Conservation (phyloP, 1,140 invertebrate species). For the Nylanderia fulva region DNA sequence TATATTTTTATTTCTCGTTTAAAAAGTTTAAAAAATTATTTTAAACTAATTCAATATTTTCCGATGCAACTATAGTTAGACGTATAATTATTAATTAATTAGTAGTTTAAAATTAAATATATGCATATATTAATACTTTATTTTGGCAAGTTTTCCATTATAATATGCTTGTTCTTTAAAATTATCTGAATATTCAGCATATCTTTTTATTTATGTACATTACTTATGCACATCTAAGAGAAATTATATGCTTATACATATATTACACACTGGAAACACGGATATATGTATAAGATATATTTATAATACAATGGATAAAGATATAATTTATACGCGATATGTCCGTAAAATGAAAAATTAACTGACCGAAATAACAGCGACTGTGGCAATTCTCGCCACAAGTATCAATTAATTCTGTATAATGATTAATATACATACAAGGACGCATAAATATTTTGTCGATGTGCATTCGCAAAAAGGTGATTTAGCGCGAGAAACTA, state of each 20-base stretch:
- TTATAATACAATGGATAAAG: no score
- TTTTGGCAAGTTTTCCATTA: neutral
- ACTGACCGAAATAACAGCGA: neutral
- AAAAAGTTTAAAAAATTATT: neutral
- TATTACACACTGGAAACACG: neutral
- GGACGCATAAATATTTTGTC: neutral
- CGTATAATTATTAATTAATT: no score
- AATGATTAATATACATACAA: slow-evolving; percentile 4
- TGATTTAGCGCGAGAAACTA: neutral
- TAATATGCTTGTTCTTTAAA: neutral
- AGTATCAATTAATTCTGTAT: neutral
- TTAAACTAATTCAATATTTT: neutral
- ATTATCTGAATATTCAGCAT: neutral
- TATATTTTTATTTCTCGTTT: neutral
- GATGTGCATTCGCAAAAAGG: neutral
- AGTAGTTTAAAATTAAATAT: no score
- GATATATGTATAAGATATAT: neutral
- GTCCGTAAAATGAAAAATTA: neutral
- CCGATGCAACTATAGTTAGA: no score
- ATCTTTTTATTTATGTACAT: neutral
- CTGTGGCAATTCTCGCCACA: neutral
- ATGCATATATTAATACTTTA: neutral
- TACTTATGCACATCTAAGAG: no score
- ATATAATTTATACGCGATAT: neutral
- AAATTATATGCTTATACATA: neutral